Base-by-base conservation (phyloP, 2,113 vertebrate genomes). In the Solea senegalensis region DNA sequence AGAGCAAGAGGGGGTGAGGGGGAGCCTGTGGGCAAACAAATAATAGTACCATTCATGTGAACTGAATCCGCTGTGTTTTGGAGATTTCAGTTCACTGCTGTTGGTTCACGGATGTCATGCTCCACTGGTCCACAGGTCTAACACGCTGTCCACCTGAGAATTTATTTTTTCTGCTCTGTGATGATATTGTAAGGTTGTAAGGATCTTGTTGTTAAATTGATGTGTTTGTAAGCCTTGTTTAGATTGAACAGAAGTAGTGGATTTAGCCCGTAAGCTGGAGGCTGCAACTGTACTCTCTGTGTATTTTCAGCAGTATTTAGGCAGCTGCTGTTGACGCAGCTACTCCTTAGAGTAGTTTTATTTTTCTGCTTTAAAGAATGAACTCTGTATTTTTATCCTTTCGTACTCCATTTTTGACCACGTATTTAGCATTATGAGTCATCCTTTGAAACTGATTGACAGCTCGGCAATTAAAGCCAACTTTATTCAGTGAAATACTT, bases 281-380 rank as follows among this genome's bases (percentile, higher is more conserved):
- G 83, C 76, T 85, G 76, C 80, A 84, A 86, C 81, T 85, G 69
- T 53, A 80, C 72, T 83, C 69, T 68, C 11, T 13, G 78, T 61
- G 66, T 65, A 51, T 79, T 74, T 78, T 82, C 73, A 59, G 54
- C 66, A 80, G 44, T 46, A 10, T 80, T 81, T 72, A 81, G 68
- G 69, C 82, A 86, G 74, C 80, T 84, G 74, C 53, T 74, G 41
- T 39, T 59, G 59, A 78, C 68, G 72, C 41, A 77, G 82, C 64
- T 64, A 65, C 79, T 74, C 67, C n/a, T 21, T 21, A 64, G 59
- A 57, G 60, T 60, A n/a, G 65, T 45, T 45, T 44, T 45, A 7
- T 21, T 53, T 65, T 48, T 56, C 54, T 76, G 64, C 57, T 74
- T 79, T 78, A 49, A 53, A 78, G 76, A 83, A 60, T 45, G 72